Evolutionary conservation across 1,140 invertebrate species (phyloP).

Genomic region (Copidosoma floridanum): DNA sequence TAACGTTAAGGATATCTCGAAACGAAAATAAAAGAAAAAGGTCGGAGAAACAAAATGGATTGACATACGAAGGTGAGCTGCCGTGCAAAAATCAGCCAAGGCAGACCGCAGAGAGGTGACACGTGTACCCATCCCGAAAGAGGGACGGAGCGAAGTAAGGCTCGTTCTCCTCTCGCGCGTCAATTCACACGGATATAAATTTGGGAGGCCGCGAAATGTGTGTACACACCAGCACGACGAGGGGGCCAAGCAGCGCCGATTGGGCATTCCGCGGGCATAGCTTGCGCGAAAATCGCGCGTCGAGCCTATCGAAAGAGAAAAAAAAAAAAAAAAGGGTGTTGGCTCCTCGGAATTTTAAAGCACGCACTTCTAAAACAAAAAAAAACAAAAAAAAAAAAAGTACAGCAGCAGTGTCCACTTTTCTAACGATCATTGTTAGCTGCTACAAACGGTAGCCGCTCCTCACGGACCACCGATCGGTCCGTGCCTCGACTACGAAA

Average conservation of each 20-base stretch:
- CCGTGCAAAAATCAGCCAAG: too few relatives aligned
- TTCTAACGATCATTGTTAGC: not conserved
- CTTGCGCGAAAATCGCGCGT: not conserved
- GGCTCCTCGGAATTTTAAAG: constrained; percentile 17
- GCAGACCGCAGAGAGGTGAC: too few relatives aligned
- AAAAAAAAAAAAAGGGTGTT: too few relatives aligned
- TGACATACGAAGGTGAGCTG: too few relatives aligned
- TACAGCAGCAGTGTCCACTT: not conserved
- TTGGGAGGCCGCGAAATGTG: constrained; percentile 1
- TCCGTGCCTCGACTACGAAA: not conserved
- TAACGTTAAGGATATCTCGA: too few relatives aligned
- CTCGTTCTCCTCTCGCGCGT: too few relatives aligned
- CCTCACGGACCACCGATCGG: not conserved
- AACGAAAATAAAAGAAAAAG: too few relatives aligned
- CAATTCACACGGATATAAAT: constrained; percentile 3
- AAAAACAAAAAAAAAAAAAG: not conserved
- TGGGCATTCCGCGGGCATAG: not conserved
- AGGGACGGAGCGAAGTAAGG: too few relatives aligned
- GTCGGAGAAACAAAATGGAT: too few relatives aligned
- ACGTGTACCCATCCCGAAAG: too few relatives aligned
- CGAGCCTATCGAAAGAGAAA: constrained; percentile 10
- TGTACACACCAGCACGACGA: not conserved
- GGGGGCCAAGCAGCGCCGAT: not conserved
- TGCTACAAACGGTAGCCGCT: constrained; percentile 7
- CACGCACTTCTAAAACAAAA: not conserved